Percentiles rank a stretch among this genome's conserved stretches.
Evolutionary conservation across 2,113 vertebrate species (phyloP).

Genomic region (Calypte anna): DNA sequence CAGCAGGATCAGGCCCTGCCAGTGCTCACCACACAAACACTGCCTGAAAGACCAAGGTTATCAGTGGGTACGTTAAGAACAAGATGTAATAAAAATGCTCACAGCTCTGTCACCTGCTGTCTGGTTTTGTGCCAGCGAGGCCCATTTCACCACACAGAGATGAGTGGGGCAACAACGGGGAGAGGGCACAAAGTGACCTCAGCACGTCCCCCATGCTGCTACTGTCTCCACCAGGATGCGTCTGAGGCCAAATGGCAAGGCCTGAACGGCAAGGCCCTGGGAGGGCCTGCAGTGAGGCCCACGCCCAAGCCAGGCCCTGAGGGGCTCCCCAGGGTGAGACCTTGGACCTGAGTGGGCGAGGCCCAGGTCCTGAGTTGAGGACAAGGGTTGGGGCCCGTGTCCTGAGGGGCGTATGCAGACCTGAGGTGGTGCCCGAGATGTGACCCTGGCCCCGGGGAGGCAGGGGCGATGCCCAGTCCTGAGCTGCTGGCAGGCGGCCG

Average conservation of each 20-base stretch:
- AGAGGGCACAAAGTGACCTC: rapidly evolving
- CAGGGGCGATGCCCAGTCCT: background rate
- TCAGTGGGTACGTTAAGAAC: background rate
- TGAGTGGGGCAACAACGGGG: rapidly evolving
- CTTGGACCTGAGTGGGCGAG: background rate
- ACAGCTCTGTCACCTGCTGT: rapidly evolving
- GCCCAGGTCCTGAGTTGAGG: background rate
- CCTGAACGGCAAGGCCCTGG: background rate
- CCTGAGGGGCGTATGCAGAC: background rate
- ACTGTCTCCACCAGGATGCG: background rate
- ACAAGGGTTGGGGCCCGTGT: too few relatives aligned
- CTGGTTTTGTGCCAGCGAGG: background rate
- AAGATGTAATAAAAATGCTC: rapidly evolving
- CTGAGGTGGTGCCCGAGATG: too few relatives aligned
- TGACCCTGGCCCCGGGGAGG: too few relatives aligned
- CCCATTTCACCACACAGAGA: background rate
- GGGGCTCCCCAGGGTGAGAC: too few relatives aligned
- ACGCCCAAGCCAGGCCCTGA: background rate
- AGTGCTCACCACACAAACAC: too few relatives aligned
- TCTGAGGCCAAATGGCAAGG: rapidly evolving
- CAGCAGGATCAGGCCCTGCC: background rate
- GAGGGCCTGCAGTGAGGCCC: background rate
- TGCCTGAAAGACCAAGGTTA: rapidly evolving
- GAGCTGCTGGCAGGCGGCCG: background rate
- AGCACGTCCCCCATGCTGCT: too few relatives aligned